Percentiles rank a stretch among this genome's conserved stretches.
These are phyloP conservation scores for Polymixis flavicincta DNA, from an alignment of 2,888 invertebrate species.

Conservation along the genomic window DNA sequence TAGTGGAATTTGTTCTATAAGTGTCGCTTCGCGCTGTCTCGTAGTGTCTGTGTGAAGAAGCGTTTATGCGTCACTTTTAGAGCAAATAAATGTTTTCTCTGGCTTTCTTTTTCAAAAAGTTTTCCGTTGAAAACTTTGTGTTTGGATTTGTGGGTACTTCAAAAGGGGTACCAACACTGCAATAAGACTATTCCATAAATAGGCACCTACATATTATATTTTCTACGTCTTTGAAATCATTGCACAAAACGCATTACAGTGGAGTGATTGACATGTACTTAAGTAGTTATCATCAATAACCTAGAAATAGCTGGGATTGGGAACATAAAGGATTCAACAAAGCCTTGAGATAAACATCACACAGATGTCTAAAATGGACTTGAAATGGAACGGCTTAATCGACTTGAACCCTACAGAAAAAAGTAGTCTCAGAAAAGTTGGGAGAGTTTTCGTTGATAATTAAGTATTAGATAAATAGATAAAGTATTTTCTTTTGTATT, in stretches of 20 bases:
- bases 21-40: too few species aligned
- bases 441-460: background rate
- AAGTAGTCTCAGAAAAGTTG: conserved; percentile 11
- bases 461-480: conserved; percentile 4
- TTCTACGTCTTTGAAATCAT: background rate
- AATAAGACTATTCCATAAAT: too few species aligned
- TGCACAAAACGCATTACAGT: background rate
- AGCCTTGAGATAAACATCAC: conserved; percentile 70
- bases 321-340: conserved; percentile 61
- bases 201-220: background rate
- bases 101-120: background rate
- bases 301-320: conserved; percentile 66
- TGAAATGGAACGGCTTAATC: conserved; percentile 43
- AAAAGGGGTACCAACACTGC: too few species aligned
- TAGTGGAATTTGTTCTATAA: too few species aligned
- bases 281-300: conserved; percentile 75
- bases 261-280: conserved; percentile 51
- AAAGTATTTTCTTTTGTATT: conserved; percentile 8
- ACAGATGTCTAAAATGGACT: conserved; percentile 23
- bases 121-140: background rate
- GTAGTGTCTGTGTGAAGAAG: too few species aligned
- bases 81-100: background rate
- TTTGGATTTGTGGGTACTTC: background rate
- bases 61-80: too few species aligned
- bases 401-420: conserved; percentile 21